Conservation (phyloP, 2,797 vertebrate species). For the Sibirionetta formosa region DNA sequence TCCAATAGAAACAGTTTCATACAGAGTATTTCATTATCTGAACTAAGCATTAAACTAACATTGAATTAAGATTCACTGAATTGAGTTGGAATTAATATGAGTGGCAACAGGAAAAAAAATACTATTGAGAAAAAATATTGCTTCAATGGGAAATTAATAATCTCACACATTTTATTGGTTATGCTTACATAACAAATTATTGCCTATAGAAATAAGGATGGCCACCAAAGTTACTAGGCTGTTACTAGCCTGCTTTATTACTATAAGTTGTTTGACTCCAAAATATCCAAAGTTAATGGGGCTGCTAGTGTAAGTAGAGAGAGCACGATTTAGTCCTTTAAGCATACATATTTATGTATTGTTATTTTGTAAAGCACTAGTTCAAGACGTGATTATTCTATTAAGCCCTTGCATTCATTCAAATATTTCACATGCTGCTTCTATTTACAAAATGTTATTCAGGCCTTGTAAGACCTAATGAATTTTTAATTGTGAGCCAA, state of each 20-base stretch:
- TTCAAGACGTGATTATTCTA: constrained; percentile 70
- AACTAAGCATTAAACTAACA: background rate
- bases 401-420: constrained; percentile 67
- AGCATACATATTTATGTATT: constrained; percentile 65
- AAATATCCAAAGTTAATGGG: constrained; percentile 50
- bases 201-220: background rate
- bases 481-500: constrained; percentile 76
- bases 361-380: constrained; percentile 56
- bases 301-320: constrained; percentile 21
- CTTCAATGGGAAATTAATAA: background rate
- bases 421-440: constrained; percentile 73
- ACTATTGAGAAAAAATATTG: background rate
- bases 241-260: constrained; percentile 29
- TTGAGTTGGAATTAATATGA: background rate
- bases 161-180: background rate
- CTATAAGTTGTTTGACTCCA: background rate
- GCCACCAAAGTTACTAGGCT: background rate
- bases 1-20: background rate
- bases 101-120: background rate
- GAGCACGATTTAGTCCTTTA: constrained; percentile 27
- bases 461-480: constrained; percentile 69
- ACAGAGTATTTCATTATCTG: background rate
- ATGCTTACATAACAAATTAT: background rate
- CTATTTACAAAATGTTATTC: constrained; percentile 73
- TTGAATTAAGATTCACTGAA: background rate